Percentiles rank a stretch among this genome's conserved stretches.
Conservation (phyloP, 1,140 invertebrate genomes). For the Calephelis virginiensis region DNA sequence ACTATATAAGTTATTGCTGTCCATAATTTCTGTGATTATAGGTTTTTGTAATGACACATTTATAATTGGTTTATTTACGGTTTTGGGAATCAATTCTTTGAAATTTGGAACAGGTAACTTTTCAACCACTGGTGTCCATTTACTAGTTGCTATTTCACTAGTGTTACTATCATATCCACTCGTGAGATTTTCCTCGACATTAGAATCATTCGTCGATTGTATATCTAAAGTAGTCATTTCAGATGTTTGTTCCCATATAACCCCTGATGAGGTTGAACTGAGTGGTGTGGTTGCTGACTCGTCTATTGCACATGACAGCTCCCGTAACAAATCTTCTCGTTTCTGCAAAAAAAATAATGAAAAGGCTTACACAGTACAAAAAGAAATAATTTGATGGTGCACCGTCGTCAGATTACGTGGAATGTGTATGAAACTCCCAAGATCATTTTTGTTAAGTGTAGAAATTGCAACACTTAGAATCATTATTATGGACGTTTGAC, state of each 20-base stretch:
- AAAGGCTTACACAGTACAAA: too few species aligned
- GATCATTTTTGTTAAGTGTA: too few species aligned
- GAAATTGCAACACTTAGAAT: too few species aligned
- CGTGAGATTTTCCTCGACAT: slow-evolving; percentile 49
- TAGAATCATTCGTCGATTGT: slow-evolving; percentile 45
- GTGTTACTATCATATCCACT: slow-evolving; percentile 49
- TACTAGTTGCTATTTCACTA: slow-evolving; percentile 37
- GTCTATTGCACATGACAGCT: slow-evolving; percentile 67
- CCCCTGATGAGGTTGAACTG: slow-evolving; percentile 33
- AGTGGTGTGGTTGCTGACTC: slow-evolving; percentile 33
- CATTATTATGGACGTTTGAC: too few species aligned
- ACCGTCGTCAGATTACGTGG: too few species aligned
- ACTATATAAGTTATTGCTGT: slow-evolving; percentile 55
- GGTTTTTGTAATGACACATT: slow-evolving; percentile 42
- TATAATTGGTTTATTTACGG: slow-evolving; percentile 30
- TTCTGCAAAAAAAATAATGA: slow-evolving; percentile 48
- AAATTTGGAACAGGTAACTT: slow-evolving; percentile 23
- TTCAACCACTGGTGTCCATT: slow-evolving; percentile 32
- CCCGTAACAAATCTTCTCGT: slow-evolving; percentile 67
- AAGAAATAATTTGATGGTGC: too few species aligned
- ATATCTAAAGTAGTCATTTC: slow-evolving; percentile 46
- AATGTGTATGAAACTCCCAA: too few species aligned
- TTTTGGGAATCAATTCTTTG: slow-evolving; percentile 32
- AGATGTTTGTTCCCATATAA: slow-evolving; percentile 40
- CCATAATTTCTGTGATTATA: slow-evolving; percentile 39